Evolutionary conservation across 2,113 vertebrate genomes (phyloP), one percentile per base, ranked within the genome.

Genomic region (Alectura lathami): DNA sequence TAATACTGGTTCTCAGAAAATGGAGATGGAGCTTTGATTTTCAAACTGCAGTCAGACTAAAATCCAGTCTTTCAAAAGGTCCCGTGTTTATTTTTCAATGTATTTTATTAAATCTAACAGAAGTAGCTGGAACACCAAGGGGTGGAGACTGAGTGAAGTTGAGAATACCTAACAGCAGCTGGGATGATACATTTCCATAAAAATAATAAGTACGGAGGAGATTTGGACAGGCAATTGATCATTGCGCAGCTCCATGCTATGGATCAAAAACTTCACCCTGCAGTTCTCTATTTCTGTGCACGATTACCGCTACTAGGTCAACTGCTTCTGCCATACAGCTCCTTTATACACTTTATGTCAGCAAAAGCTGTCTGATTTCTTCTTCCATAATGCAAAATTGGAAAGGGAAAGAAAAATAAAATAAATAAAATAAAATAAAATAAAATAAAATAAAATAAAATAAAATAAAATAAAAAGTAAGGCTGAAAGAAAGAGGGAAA

Each of bases 141-240:
- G 23, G 43, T 77, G 45, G 73, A 86, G 60, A 73, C 23, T 80
- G 47, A 90, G 70, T 9, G 6, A 97, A 93, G 57, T 51, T 64
- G 54, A 92, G 66, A 92, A 94, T 62, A 95, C 40, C 77, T 86
- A 94, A 90, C 53, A 91, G 93, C 59, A 94, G 38, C 59, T 48
- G 82, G 34, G 88, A 93, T 72, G 95, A 94, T 84, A 75, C 91
- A 97, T 97, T 97, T 97, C 85, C 94, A 96, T 96, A 96, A 97
- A 98, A 97, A 97, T 96, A 97, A 74, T 93, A 96, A 96, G 86
- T 86, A 75, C 3, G 0, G 83, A 94, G 54, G 62, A 79, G 89
- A 89, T 53, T 87, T 83, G 72, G 94, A 97, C 92, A 96, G 93
- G 96, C 94, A 97, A 94, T 91, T 97, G 97, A 97, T 97, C 96